Percentiles rank a stretch among this genome's conserved stretches.
phyloP scores from a whole-genome alignment of 2,797 vertebrate genomes.

The Pangasius larnaudii region DNA sequence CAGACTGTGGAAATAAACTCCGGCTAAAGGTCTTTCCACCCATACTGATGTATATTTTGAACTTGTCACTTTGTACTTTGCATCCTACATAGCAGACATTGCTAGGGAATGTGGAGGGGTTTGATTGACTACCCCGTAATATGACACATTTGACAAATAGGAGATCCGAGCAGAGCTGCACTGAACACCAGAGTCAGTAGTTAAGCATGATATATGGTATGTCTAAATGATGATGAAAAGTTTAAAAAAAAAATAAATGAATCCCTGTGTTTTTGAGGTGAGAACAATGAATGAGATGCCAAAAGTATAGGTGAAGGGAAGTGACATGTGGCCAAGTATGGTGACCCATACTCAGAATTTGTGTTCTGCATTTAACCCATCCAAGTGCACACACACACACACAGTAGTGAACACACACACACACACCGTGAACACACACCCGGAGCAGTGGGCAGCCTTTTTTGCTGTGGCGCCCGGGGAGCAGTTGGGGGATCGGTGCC shows the following conservation, averaged over 20 bases:
- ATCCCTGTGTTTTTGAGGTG: not conserved
- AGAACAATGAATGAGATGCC: not conserved
- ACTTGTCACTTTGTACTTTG: not conserved
- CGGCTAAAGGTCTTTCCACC: not conserved
- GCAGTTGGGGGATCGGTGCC: too few species aligned
- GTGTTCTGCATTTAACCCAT: too few species aligned
- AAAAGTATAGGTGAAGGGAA: too few species aligned
- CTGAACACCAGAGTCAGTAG: not conserved
- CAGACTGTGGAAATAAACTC: not conserved
- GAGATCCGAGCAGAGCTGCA: not conserved
- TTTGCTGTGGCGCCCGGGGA: too few species aligned
- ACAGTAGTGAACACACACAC: too few species aligned
- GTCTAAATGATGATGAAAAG: not conserved
- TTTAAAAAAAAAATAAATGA: not conserved
- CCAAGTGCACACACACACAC: too few species aligned
- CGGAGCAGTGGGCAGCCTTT: too few species aligned
- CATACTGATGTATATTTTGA: not conserved
- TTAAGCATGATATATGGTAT: not conserved
- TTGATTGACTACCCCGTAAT: not conserved
- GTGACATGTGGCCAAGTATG: too few species aligned
- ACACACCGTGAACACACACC: too few species aligned
- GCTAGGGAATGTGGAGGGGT: not conserved
- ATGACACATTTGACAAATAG: not conserved
- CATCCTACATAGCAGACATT: not conserved
- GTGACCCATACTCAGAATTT: too few species aligned